Percentiles rank a stretch among this genome's conserved stretches.
Evolutionary conservation across 2,888 invertebrate species (phyloP).

Genomic region (Carpatolechia fugitivella): DNA sequence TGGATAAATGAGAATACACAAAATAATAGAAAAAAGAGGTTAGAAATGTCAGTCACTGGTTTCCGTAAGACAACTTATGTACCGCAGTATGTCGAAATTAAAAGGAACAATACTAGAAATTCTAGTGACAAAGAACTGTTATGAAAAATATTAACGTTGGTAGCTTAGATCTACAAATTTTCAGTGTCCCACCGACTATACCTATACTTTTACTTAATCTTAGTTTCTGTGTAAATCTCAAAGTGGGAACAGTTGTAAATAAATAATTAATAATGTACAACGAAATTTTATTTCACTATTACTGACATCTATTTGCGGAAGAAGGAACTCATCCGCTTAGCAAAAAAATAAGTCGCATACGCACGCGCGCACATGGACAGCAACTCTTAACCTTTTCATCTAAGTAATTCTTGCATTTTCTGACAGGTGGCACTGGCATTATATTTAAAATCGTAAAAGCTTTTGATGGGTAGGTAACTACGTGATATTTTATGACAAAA

Average conservation of each 20-base stretch:
- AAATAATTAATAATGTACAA: constrained; percentile 15
- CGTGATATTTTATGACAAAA: no score
- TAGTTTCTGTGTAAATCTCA: constrained; percentile 19
- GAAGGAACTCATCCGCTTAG: neutral
- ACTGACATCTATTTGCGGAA: neutral
- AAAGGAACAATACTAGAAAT: constrained; percentile 47
- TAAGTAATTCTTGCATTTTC: neutral
- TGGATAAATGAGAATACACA: constrained; percentile 44
- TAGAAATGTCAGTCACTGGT: constrained; percentile 50
- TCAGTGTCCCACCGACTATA: constrained; percentile 29
- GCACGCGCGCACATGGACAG: neutral
- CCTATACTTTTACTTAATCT: constrained; percentile 13
- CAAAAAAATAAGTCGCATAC: neutral
- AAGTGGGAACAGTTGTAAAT: constrained; percentile 29
- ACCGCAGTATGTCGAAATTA: constrained; percentile 63
- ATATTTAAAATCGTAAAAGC: neutral
- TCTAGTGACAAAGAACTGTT: constrained; percentile 13
- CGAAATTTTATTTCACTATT: neutral
- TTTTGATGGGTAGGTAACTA: no score
- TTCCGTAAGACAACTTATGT: constrained; percentile 44
- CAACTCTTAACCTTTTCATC: neutral
- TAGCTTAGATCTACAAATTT: neutral
- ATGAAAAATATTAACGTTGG: neutral
- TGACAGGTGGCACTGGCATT: neutral
- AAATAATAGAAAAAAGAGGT: constrained; percentile 48